Percentiles rank a stretch among this genome's conserved stretches.
These are phyloP conservation scores for Vulpes vulpes DNA, from an alignment of 2,113 vertebrate genomes.

Conservation along the genomic window DNA sequence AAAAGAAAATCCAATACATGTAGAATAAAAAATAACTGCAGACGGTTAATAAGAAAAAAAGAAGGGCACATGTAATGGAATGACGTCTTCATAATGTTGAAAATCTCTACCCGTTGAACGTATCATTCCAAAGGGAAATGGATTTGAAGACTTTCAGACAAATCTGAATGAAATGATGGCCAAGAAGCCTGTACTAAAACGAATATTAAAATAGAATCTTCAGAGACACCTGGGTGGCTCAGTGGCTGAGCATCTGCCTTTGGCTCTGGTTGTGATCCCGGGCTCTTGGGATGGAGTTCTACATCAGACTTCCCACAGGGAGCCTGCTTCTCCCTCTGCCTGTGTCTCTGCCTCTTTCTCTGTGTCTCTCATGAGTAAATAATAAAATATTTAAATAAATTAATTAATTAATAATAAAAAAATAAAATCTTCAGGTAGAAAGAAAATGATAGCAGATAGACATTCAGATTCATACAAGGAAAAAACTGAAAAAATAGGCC, in stretches of 20 bases:
- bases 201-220: not conserved
- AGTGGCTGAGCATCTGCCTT: too few species aligned
- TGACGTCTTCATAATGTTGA: not conserved
- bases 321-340: too few species aligned
- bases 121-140: not conserved
- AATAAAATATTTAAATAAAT: too few species aligned
- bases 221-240: too few species aligned
- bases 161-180: not conserved
- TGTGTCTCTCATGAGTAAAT: too few species aligned
- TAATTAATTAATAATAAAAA: too few species aligned
- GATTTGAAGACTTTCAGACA: not conserved
- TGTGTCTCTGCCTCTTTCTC: too few species aligned
- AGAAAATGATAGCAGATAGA: not conserved
- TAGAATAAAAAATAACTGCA: not conserved
- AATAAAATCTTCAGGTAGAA: not conserved
- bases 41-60: not conserved
- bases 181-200: not conserved
- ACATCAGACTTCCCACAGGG: too few species aligned
- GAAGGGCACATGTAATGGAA: not conserved
- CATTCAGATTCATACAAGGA: not conserved
- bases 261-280: too few species aligned
- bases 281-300: too few species aligned
- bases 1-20: not conserved
- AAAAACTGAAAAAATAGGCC: not conserved
- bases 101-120: not conserved